Percentiles rank a stretch among this genome's conserved stretches.
These are phyloP conservation scores for Otis tarda DNA, from an alignment of 2,113 vertebrate genomes.

Conservation along the genomic window DNA sequence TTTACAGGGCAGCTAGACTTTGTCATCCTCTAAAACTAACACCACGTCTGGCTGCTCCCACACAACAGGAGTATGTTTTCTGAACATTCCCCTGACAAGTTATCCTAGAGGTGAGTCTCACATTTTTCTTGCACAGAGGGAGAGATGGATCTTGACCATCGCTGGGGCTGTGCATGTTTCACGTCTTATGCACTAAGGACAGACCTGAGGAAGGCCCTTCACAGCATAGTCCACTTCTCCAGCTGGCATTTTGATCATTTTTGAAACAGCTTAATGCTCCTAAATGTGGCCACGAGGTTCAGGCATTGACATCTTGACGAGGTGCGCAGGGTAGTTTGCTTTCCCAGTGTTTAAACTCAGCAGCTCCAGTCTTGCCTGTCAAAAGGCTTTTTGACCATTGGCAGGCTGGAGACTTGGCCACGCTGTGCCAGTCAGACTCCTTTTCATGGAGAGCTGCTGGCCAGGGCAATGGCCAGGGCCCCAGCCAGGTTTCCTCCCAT, in stretches of 20 bases:
- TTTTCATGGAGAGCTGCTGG: not conserved
- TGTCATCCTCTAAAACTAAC: not conserved
- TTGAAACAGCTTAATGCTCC: not conserved
- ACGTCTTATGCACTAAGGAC: not conserved
- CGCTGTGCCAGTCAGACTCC: not conserved
- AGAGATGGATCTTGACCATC: not conserved
- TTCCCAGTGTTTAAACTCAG: not conserved
- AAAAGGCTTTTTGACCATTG: not conserved
- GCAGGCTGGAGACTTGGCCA: not conserved
- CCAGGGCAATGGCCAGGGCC: fast-evolving
- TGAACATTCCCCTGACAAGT: not conserved
- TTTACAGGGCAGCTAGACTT: not conserved
- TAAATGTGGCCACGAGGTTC: not conserved
- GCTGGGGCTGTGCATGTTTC: fast-evolving
- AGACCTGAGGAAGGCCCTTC: not conserved
- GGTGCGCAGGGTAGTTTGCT: not conserved
- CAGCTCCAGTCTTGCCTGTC: not conserved
- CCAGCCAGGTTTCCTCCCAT: too few relatives aligned
- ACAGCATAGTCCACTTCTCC: not conserved
- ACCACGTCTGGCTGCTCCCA: not conserved
- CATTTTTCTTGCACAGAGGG: not conserved
- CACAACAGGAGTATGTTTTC: not conserved
- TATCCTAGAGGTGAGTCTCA: not conserved
- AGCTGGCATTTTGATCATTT: not conserved
- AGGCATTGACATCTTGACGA: not conserved